Percentiles rank a stretch among this genome's conserved stretches.
These are phyloP conservation scores for Lithosia quadra DNA, from an alignment of 2,888 invertebrate genomes.

Conservation along the genomic window DNA sequence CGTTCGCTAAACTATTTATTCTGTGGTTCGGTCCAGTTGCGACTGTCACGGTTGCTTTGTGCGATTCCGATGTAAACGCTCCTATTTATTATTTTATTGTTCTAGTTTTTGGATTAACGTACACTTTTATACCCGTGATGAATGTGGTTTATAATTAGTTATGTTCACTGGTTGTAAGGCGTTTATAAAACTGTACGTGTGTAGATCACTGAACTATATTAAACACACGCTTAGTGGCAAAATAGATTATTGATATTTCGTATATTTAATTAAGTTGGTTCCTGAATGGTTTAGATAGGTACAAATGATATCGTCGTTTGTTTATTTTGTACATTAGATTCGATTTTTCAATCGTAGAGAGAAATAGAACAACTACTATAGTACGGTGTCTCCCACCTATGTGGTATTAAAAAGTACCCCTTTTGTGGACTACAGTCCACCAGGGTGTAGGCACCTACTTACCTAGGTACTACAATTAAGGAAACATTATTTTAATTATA, in stretches of 20 bases:
- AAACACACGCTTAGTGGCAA: background rate
- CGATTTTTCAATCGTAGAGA: too few species aligned
- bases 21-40: constrained; percentile 49
- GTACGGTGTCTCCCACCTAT: too few species aligned
- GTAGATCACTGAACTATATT: background rate
- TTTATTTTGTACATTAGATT: too few species aligned
- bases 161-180: constrained; percentile 13
- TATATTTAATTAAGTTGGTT: too few species aligned
- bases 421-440: too few species aligned
- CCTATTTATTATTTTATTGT: constrained; percentile 55
- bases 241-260: background rate
- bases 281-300: too few species aligned
- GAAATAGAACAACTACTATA: too few species aligned
- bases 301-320: too few species aligned
- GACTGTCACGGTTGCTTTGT: constrained; percentile 60
- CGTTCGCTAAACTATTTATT: constrained; percentile 30
- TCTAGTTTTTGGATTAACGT: constrained; percentile 53
- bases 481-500: too few species aligned
- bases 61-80: constrained; percentile 41
- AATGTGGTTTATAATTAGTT: constrained; percentile 21
- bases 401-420: too few species aligned
- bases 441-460: too few species aligned
- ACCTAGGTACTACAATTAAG: too few species aligned
- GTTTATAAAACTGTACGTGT: background rate
- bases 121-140: constrained; percentile 23